These are phyloP conservation scores for Lordiphosa fenestrarum DNA, from an alignment of 2,888 invertebrate genomes.

Conservation along the genomic window DNA sequence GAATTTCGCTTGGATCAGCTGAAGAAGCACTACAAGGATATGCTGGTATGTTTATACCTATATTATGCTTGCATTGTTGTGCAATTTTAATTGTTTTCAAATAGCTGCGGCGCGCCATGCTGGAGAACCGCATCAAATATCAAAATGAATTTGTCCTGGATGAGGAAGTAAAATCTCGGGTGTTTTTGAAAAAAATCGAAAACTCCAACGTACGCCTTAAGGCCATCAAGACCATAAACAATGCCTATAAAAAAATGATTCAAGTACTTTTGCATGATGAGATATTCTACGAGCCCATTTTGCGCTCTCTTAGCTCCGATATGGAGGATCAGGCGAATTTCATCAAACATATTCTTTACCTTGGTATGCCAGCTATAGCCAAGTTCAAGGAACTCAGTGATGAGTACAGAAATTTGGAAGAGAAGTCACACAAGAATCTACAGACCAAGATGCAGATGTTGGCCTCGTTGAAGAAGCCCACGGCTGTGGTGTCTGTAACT, in stretches of 20 bases:
- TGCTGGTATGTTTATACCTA: constrained; percentile 56
- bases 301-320: constrained; percentile 75
- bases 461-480: constrained; percentile 49
- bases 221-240: constrained; percentile 76
- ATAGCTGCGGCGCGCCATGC: constrained; percentile 63
- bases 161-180: constrained; percentile 70
- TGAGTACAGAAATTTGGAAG: constrained; percentile 71
- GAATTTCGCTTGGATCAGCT: constrained; percentile 63
- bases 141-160: constrained; percentile 72
- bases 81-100: neutral
- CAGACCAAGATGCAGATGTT: constrained; percentile 66
- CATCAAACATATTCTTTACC: constrained; percentile 75
- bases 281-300: constrained; percentile 78
- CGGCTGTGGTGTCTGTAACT: neutral
- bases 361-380: constrained; percentile 77
- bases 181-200: constrained; percentile 74
- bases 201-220: constrained; percentile 77
- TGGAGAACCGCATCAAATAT: constrained; percentile 78
- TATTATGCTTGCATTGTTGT: neutral
- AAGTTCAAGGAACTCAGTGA: constrained; percentile 69
- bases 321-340: constrained; percentile 78
- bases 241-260: constrained; percentile 76
- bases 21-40: constrained; percentile 59
- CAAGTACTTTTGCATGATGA: constrained; percentile 75
- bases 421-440: constrained; percentile 67